Evolutionary conservation across 2,888 invertebrate species (phyloP).

Genomic region (Abscondita cerata): DNA sequence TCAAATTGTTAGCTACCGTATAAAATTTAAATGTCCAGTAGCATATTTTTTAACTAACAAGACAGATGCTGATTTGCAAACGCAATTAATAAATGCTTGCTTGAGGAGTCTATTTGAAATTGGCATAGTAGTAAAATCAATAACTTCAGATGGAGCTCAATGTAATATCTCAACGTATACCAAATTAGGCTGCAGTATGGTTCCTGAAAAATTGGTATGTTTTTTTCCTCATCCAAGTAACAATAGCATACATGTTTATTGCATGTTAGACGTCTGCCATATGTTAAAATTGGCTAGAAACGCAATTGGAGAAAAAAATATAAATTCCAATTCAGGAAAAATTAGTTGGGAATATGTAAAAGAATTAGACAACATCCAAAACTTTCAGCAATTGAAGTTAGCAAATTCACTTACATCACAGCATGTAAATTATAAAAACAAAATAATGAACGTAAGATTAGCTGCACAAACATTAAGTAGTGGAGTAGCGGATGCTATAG

Average conservation of each 20-base stretch:
- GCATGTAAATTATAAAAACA: background rate
- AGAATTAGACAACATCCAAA: background rate
- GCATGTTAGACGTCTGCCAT: background rate
- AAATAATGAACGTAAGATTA: conserved; percentile 6
- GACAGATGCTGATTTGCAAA: no score
- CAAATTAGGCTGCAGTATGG: background rate
- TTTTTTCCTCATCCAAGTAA: no score
- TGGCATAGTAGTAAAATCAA: no score
- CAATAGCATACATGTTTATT: background rate
- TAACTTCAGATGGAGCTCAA: background rate
- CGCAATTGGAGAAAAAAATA: background rate
- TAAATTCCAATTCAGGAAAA: no score
- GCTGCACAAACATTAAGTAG: background rate
- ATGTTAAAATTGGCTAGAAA: conserved; percentile 1
- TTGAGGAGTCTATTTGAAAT: no score
- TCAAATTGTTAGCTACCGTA: conserved; percentile 16
- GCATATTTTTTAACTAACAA: background rate
- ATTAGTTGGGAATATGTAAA: background rate
- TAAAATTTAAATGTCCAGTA: background rate
- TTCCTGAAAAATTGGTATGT: no score
- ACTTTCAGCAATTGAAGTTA: background rate
- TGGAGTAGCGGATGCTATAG: background rate
- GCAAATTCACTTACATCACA: background rate
- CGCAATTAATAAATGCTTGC: no score
- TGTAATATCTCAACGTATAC: background rate